Evolutionary conservation across 2,797 vertebrate species (phyloP).

Genomic region (Psittacula echo): DNA sequence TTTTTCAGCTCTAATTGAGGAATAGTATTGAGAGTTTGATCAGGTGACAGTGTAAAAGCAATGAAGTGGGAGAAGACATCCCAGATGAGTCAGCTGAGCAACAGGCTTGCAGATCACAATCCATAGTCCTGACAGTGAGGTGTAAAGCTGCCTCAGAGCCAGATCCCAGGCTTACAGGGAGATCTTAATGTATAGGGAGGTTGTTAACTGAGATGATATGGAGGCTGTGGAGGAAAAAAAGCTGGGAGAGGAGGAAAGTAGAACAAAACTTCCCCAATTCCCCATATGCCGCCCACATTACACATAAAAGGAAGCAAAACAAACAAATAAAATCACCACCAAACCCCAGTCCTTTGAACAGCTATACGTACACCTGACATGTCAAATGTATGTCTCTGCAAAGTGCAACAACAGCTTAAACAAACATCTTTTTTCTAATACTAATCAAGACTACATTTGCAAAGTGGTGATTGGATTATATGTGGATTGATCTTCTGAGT

Average conservation of each 20-base stretch:
- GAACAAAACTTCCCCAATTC: background rate
- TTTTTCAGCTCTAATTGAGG: background rate
- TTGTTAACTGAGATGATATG: accelerated
- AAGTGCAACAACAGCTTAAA: background rate
- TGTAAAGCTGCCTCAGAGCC: background rate
- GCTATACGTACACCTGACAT: background rate
- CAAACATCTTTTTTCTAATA: background rate
- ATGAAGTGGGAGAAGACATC: background rate
- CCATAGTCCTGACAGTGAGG: too few species aligned
- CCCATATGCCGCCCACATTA: background rate
- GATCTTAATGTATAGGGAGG: accelerated
- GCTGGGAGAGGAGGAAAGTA: accelerated
- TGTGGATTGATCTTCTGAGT: background rate
- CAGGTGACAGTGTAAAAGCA: accelerated
- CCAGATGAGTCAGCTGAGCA: background rate
- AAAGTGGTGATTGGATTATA: background rate
- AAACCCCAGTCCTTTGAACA: background rate
- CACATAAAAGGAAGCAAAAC: background rate
- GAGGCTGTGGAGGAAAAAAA: background rate
- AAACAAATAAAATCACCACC: too few species aligned
- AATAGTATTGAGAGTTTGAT: background rate
- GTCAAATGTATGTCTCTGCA: background rate
- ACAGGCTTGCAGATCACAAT: background rate
- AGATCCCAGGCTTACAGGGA: background rate
- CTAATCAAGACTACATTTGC: too few species aligned